These are phyloP conservation scores for Anadara kagoshimensis DNA, from an alignment of 1,140 invertebrate species.

Conservation along the genomic window DNA sequence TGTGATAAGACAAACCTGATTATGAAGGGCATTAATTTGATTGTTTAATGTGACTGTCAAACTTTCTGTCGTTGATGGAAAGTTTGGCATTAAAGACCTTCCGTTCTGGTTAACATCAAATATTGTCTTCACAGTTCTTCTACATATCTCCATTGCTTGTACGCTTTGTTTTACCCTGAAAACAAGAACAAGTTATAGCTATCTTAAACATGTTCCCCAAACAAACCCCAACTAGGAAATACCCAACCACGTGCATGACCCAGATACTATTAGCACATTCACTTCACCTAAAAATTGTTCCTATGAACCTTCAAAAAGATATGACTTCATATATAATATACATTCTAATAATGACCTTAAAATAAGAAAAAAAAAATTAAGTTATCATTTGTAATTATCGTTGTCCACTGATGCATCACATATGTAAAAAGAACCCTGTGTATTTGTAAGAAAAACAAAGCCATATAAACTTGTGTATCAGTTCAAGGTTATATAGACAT, in stretches of 20 bases:
- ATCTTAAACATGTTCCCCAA: background rate
- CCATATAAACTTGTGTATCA: too few species aligned
- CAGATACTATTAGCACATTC: too few species aligned
- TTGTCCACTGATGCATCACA: too few species aligned
- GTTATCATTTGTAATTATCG: background rate
- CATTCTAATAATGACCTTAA: background rate
- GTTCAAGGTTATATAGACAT: too few species aligned
- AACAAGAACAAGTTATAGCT: slow-evolving; percentile 6
- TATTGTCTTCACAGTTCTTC: slow-evolving; percentile 60
- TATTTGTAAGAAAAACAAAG: background rate
- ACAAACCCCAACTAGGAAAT: too few species aligned
- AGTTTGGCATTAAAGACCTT: slow-evolving; percentile 77
- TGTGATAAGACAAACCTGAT: slow-evolving; percentile 68
- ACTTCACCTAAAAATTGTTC: too few species aligned
- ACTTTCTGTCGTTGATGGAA: slow-evolving; percentile 85
- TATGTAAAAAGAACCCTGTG: background rate
- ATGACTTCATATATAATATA: background rate
- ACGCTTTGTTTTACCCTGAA: slow-evolving; percentile 71
- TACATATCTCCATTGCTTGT: slow-evolving; percentile 72
- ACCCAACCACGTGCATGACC: too few species aligned
- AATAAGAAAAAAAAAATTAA: background rate
- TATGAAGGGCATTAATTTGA: slow-evolving; percentile 77
- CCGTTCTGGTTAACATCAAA: slow-evolving; percentile 69
- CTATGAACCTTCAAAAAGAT: too few species aligned
- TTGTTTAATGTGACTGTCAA: slow-evolving; percentile 93